Conservation (phyloP, 2,113 vertebrate genomes). For the Casuarius casuarius region DNA sequence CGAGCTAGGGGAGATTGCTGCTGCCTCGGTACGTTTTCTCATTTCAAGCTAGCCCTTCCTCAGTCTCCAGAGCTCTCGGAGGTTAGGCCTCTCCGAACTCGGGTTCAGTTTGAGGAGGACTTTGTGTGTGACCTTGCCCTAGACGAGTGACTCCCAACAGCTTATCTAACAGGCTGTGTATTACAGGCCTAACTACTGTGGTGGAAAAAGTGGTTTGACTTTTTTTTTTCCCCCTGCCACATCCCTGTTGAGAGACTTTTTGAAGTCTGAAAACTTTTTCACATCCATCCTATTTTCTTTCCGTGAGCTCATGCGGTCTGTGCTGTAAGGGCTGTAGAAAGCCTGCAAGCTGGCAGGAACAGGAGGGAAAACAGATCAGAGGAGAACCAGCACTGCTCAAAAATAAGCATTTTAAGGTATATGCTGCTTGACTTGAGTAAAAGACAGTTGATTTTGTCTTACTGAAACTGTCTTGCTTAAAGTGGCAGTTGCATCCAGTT, state of each 20-base stretch:
- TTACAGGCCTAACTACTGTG: neutral
- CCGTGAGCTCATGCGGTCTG: neutral
- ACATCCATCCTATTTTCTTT: accelerated
- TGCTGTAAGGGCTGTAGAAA: neutral
- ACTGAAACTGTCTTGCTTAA: neutral
- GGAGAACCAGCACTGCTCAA: neutral
- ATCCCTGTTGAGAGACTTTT: neutral
- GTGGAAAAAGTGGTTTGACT: neutral
- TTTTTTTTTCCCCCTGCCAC: accelerated
- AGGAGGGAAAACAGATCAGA: neutral
- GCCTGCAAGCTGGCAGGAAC: neutral
- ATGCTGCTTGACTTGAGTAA: neutral
- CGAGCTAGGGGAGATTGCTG: neutral
- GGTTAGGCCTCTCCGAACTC: neutral
- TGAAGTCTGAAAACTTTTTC: neutral
- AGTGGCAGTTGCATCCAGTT: neutral
- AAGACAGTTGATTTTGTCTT: neutral
- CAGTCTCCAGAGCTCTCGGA: neutral
- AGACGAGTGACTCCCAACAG: neutral
- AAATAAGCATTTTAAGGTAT: neutral
- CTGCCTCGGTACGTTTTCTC: neutral
- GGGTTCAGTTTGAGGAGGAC: neutral
- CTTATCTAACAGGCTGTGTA: accelerated
- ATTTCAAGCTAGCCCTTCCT: neutral
- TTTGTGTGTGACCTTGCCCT: neutral